Percentiles rank a stretch among this genome's conserved stretches.
These are phyloP conservation scores for Poecilus cupreus DNA, from an alignment of 2,888 invertebrate species.

Conservation along the genomic window DNA sequence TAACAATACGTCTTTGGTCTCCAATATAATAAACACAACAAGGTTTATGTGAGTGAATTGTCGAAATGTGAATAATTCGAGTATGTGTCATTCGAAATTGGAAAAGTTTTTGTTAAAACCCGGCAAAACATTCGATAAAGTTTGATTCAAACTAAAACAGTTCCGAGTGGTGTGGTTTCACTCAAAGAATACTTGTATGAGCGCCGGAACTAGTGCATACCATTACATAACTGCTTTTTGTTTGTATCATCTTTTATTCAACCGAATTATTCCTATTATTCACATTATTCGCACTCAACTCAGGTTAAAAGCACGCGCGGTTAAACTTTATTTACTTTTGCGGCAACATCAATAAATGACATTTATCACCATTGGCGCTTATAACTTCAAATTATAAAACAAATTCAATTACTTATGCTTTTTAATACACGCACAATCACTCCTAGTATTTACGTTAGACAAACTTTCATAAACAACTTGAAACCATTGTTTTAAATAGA, in stretches of 20 bases:
- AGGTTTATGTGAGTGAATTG: neutral
- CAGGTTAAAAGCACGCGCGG: neutral
- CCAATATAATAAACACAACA: neutral
- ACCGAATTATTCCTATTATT: constrained; percentile 26
- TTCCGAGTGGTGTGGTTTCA: constrained; percentile 17
- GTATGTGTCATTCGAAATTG: constrained; percentile 36
- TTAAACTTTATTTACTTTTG: neutral
- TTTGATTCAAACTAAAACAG: constrained; percentile 38
- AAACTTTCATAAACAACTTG: too few relatives aligned
- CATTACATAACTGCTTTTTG: constrained; percentile 32
- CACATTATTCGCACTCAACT: neutral
- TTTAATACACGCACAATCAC: too few relatives aligned
- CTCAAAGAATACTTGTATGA: constrained; percentile 41
- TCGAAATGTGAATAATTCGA: constrained; percentile 26
- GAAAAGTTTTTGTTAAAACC: constrained; percentile 38
- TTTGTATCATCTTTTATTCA: constrained; percentile 38
- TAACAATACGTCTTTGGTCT: too few relatives aligned
- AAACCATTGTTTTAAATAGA: too few relatives aligned
- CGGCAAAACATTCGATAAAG: constrained; percentile 33
- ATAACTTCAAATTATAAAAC: too few relatives aligned
- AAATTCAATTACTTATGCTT: too few relatives aligned
- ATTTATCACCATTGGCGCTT: neutral
- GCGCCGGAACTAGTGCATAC: constrained; percentile 32
- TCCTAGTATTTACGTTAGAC: too few relatives aligned
- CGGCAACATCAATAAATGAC: neutral